Conservation (phyloP, 1,140 invertebrate species). For the Drosophila leontia region DNA sequence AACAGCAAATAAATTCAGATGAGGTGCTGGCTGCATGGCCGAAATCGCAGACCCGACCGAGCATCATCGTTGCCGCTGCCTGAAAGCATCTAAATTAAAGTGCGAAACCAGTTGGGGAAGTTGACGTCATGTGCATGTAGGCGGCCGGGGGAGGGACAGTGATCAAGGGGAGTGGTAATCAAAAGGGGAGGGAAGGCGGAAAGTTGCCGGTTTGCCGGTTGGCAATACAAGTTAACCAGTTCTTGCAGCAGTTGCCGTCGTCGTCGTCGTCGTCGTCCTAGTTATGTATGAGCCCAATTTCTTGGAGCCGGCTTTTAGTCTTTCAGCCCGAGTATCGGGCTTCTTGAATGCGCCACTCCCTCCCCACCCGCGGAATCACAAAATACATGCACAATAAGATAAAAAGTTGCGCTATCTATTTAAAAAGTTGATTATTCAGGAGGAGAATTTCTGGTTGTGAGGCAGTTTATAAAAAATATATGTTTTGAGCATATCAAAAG, state of each 20-base stretch:
- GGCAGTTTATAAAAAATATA: not conserved
- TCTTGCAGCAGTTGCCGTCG: conserved; percentile 64
- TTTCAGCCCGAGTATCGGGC: conserved; percentile 32
- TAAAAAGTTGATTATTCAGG: not conserved
- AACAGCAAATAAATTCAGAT: conserved; percentile 70
- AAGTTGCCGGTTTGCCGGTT: conserved; percentile 65
- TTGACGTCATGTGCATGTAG: conserved; percentile 66
- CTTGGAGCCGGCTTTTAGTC: conserved; percentile 70
- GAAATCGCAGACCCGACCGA: conserved; percentile 35
- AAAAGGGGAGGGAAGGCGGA: conserved; percentile 22
- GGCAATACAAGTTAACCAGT: conserved; percentile 72
- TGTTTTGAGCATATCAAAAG: not conserved
- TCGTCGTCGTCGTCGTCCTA: conserved; percentile 61
- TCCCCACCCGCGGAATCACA: conserved; percentile 20
- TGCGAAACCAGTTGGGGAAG: conserved; percentile 74
- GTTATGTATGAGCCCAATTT: conserved; percentile 78
- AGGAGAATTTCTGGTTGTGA: not conserved
- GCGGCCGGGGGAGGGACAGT: conserved; percentile 20
- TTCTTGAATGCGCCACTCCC: conserved; percentile 30
- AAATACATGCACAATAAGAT: conserved; percentile 53
- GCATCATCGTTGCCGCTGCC: conserved; percentile 43
- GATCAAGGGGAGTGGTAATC: conserved; percentile 2
- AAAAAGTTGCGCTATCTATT: conserved; percentile 10
- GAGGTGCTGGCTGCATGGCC: conserved; percentile 21
- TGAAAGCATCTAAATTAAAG: conserved; percentile 82